phyloP scores from a whole-genome alignment of 2,888 invertebrate genomes.

The Tortrix viridana region DNA sequence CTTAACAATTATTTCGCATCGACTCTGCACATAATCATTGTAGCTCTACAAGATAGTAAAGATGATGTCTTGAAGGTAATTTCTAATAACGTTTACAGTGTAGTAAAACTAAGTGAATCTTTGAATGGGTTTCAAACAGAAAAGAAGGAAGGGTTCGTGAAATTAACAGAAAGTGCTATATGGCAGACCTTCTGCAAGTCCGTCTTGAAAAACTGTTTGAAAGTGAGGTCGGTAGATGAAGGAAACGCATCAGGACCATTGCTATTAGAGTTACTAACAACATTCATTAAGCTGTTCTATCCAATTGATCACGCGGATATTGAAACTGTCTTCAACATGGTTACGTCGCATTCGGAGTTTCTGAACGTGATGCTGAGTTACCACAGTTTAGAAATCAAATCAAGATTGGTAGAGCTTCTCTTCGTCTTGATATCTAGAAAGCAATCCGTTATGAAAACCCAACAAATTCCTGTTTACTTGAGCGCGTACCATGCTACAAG shows the following conservation, averaged over 20 bases:
- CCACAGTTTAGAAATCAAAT: slow-evolving; percentile 79
- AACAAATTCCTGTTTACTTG: slow-evolving; percentile 90
- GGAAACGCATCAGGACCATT: slow-evolving; percentile 68
- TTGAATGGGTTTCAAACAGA: slow-evolving; percentile 53
- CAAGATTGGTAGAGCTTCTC: slow-evolving; percentile 86
- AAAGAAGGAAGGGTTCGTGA: slow-evolving; percentile 62
- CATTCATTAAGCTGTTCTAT: slow-evolving; percentile 84
- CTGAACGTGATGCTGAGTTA: slow-evolving; percentile 86
- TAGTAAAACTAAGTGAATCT: slow-evolving; percentile 61
- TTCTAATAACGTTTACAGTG: slow-evolving; percentile 58
- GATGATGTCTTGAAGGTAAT: slow-evolving; percentile 53
- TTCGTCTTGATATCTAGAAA: slow-evolving; percentile 86
- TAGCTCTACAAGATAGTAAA: slow-evolving; percentile 75
- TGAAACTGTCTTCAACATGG: slow-evolving; percentile 88
- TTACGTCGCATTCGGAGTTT: slow-evolving; percentile 90
- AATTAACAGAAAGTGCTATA: slow-evolving; percentile 72
- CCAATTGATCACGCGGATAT: slow-evolving; percentile 73
- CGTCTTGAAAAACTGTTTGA: slow-evolving; percentile 87
- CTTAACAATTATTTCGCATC: slow-evolving; percentile 82
- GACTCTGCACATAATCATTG: slow-evolving; percentile 79
- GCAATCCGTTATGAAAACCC: slow-evolving; percentile 85
- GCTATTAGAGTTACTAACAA: slow-evolving; percentile 82
- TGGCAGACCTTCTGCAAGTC: slow-evolving; percentile 86
- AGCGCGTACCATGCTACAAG: slow-evolving; percentile 91
- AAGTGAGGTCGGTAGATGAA: slow-evolving; percentile 65